Base-by-base conservation (phyloP, 2,797 vertebrate species). In the Gadopsis bispinosus region DNA sequence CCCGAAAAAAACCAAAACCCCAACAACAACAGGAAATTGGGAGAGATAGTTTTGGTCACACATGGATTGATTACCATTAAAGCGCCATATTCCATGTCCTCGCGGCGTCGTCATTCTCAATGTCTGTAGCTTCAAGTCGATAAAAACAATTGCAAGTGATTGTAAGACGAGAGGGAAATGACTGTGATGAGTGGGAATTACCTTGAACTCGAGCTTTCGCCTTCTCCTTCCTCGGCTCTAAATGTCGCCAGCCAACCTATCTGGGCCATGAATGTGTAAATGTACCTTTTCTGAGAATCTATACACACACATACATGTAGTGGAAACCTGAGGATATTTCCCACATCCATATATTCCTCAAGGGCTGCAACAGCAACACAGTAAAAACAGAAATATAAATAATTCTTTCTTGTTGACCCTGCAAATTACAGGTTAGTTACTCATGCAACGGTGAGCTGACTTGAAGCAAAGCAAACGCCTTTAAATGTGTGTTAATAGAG, bases 121-220 rank as follows among this genome's bases (percentile, higher is more conserved):
- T 80, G 77, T 47, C 80, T 82, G 45, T 50, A 71, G 62, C 33
- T 41, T 47, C 1, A 10, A 77, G 78, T 84, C 87, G 82, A 89
- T 90, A 85, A 79, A 82, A 81, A 84, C 71, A 78, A 79, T 55
- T 85, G 60, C 45, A 71, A 71, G 29, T 60, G 74, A 66, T 33
- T 64, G 64, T 35, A 73, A 73, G 68, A 79, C 9, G 45, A 80
- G 75, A 76, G 62, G 71, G 50, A 56, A 67, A 79, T 41, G 39
- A 64, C 16, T 48, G 48, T 67, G 70, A 79, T 67, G 60, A 72
- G 70, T 29, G 62, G 63, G 54, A 81, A 56, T 86, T 67, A 77
- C 72, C 81, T 69, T 79, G 47, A 45, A 58, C 48, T 54, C 56
- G 45, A 47, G 59, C 2, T 33, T 50, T 29, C 41, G 31, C 45